phyloP scores from a whole-genome alignment of 2,797 vertebrate species.

The Lepilemur septentrionalis region DNA sequence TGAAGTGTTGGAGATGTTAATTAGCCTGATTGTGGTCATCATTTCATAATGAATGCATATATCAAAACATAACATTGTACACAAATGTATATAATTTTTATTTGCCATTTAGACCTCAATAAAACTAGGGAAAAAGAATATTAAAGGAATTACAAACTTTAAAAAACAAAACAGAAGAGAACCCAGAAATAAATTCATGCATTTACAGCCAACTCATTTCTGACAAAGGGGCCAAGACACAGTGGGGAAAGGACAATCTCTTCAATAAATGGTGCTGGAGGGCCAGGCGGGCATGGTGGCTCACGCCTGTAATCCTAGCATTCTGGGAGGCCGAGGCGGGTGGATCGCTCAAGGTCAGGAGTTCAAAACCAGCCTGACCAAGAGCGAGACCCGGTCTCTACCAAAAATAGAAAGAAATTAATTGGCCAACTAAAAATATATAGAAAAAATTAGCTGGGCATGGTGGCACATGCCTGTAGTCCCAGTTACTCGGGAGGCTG shows the following conservation, averaged over 20 bases:
- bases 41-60: background rate
- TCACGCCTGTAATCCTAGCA: too few relatives aligned
- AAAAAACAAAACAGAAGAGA: background rate
- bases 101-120: background rate
- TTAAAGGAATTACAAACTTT: background rate
- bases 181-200: background rate
- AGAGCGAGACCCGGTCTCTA: too few relatives aligned
- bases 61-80: background rate
- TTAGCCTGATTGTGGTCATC: fast-evolving
- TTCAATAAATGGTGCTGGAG: background rate
- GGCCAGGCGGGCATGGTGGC: too few relatives aligned
- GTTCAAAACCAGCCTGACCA: too few relatives aligned
- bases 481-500: too few relatives aligned
- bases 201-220: background rate
- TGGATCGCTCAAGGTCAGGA: too few relatives aligned
- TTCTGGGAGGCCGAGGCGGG: too few relatives aligned
- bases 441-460: too few relatives aligned
- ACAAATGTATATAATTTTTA: background rate
- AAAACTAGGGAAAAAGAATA: background rate
- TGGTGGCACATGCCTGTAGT: too few relatives aligned
- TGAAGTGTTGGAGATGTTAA: too few relatives aligned
- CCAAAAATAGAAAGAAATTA: too few relatives aligned
- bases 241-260: background rate
- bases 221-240: background rate
- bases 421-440: too few relatives aligned